phyloP scores from a whole-genome alignment of 2,888 invertebrate genomes.

The Allacma fusca region DNA sequence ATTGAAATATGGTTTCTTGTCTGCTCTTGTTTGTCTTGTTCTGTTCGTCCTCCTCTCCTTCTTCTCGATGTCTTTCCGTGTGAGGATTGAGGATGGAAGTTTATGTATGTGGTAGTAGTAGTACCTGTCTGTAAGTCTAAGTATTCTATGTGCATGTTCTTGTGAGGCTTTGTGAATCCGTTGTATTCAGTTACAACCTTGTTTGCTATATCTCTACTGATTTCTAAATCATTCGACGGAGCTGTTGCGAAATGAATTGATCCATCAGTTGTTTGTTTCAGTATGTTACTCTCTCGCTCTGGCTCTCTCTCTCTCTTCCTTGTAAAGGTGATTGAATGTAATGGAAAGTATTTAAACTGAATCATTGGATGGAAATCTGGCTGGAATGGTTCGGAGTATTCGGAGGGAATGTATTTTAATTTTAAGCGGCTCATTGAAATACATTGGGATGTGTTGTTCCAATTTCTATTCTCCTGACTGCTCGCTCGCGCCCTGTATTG shows the following conservation, averaged over 20 bases:
- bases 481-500: too few relatives aligned
- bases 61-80: not conserved
- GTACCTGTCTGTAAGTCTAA: too few relatives aligned
- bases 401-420: not conserved
- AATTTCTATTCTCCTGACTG: not conserved
- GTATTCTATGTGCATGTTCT: too few relatives aligned
- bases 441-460: not conserved
- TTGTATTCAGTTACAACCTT: conserved; percentile 1
- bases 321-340: too few relatives aligned
- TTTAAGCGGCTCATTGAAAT: not conserved
- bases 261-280: not conserved
- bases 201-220: not conserved
- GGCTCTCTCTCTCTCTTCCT: too few relatives aligned
- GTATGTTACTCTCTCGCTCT: not conserved
- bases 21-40: conserved; percentile 16
- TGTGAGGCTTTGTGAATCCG: not conserved
- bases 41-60: not conserved
- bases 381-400: not conserved
- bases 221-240: not conserved
- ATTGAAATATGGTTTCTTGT: conserved; percentile 8
- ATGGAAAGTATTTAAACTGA: not conserved
- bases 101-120: not conserved
- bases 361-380: not conserved
- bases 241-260: not conserved
- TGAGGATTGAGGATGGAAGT: too few relatives aligned